Evolutionary conservation across 1,140 invertebrate species (phyloP).

Genomic region (Adoxophyes honmai): DNA sequence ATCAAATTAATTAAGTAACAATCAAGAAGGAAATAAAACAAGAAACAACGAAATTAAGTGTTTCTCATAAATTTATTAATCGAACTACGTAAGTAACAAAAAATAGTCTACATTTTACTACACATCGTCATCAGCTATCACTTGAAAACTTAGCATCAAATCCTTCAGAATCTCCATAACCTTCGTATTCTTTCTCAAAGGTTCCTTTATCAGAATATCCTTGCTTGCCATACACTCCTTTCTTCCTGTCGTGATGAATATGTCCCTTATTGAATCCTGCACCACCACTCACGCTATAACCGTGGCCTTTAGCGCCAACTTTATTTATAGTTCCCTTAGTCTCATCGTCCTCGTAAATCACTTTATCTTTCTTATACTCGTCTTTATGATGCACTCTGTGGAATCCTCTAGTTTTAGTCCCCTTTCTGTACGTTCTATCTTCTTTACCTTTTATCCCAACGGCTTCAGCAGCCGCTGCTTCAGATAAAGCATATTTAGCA

Average conservation of each 20-base stretch:
- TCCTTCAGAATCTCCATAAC: slow-evolving; percentile 68
- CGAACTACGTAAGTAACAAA: background rate
- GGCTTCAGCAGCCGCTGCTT: slow-evolving; percentile 46
- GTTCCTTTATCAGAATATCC: slow-evolving; percentile 76
- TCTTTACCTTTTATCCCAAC: slow-evolving; percentile 67
- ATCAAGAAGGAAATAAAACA: no score
- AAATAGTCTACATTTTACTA: slow-evolving; percentile 18
- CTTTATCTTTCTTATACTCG: slow-evolving; percentile 84
- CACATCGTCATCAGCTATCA: slow-evolving; percentile 45
- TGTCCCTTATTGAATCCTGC: slow-evolving; percentile 74
- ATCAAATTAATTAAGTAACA: no score
- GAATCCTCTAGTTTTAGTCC: slow-evolving; percentile 82
- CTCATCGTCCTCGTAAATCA: slow-evolving; percentile 83
- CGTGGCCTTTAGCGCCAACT: slow-evolving; percentile 74
- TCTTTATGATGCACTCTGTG: slow-evolving; percentile 85
- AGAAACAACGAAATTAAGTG: no score
- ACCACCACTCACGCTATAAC: slow-evolving; percentile 69
- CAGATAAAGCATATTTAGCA: slow-evolving; percentile 53
- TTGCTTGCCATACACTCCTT: slow-evolving; percentile 67
- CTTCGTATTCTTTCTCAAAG: slow-evolving; percentile 61
- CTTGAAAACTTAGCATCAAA: slow-evolving; percentile 67
- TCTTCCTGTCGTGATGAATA: slow-evolving; percentile 71
- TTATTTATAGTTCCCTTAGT: slow-evolving; percentile 80
- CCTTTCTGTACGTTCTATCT: slow-evolving; percentile 79
- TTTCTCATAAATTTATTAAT: no score